Evolutionary conservation across 1,140 invertebrate genomes (phyloP).

Genomic region (Drosophila malerkotliana): DNA sequence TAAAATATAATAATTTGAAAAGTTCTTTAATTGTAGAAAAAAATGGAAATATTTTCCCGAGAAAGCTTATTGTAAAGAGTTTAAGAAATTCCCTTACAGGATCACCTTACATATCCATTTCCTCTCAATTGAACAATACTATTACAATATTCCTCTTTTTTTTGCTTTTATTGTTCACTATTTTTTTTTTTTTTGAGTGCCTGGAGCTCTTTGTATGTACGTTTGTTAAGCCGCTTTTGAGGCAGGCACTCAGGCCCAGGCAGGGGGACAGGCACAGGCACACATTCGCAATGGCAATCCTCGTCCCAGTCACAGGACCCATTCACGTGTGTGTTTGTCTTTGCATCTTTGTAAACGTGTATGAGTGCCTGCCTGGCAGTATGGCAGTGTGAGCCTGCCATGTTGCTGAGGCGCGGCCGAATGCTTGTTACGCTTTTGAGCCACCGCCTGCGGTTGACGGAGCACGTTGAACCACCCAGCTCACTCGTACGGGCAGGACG

Average conservation of each 20-base stretch:
- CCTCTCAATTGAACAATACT: too few relatives aligned
- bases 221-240: slow-evolving; percentile 74
- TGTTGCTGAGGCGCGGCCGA: slow-evolving; percentile 62
- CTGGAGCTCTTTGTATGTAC: slow-evolving; percentile 15
- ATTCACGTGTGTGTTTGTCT: slow-evolving; percentile 35
- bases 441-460: slow-evolving; percentile 75
- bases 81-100: too few relatives aligned
- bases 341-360: slow-evolving; percentile 27
- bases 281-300: slow-evolving; percentile 6
- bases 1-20: too few relatives aligned
- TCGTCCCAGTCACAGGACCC: slow-evolving; percentile 25
- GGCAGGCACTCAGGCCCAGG: slow-evolving; percentile 60
- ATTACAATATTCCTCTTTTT: too few relatives aligned
- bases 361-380: slow-evolving; percentile 10
- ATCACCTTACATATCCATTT: too few relatives aligned
- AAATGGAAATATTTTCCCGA: neutral
- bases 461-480: slow-evolving; percentile 55
- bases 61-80: too few relatives aligned
- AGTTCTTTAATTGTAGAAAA: too few relatives aligned
- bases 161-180: too few relatives aligned
- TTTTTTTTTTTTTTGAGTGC: slow-evolving; percentile 4
- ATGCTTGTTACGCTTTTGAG: slow-evolving; percentile 75
- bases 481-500: neutral
- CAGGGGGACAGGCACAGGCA: slow-evolving; percentile 12
- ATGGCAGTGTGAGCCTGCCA: slow-evolving; percentile 25